A percentile compares a stretch with the other conserved stretches of the same genome.
phyloP scores from a whole-genome alignment of 2,797 vertebrate species.

The Todus mexicanus region DNA sequence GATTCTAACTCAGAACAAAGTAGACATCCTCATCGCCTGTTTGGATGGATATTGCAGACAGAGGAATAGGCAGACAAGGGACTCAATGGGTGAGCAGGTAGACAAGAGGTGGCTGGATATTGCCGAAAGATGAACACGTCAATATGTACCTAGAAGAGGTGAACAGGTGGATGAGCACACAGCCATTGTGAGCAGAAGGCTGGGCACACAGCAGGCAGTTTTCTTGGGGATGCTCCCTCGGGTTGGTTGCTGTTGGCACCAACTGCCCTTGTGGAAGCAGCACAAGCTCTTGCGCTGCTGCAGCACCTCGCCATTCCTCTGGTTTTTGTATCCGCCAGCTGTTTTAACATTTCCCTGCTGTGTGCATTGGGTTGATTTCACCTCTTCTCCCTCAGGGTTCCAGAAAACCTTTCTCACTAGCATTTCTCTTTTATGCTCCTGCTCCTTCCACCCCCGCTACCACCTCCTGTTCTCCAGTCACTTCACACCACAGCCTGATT shows the following conservation, averaged over 20 bases:
- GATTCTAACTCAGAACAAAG: background rate
- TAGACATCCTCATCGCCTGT: background rate
- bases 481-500: background rate
- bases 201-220: background rate
- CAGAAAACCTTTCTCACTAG: background rate
- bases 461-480: background rate
- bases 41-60: background rate
- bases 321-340: background rate
- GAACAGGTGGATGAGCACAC: background rate
- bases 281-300: background rate
- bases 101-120: background rate
- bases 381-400: background rate
- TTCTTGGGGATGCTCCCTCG: background rate
- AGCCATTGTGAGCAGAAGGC: background rate
- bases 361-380: background rate
- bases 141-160: background rate
- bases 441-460: background rate
- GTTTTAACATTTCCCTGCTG: background rate
- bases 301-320: background rate
- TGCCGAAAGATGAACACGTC: background rate
- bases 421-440: background rate
- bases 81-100: background rate
- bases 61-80: background rate
- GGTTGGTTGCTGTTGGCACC: rapidly evolving
- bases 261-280: background rate